phyloP scores from a whole-genome alignment of 1,140 invertebrate species.

The Chrysomallon squamiferum region DNA sequence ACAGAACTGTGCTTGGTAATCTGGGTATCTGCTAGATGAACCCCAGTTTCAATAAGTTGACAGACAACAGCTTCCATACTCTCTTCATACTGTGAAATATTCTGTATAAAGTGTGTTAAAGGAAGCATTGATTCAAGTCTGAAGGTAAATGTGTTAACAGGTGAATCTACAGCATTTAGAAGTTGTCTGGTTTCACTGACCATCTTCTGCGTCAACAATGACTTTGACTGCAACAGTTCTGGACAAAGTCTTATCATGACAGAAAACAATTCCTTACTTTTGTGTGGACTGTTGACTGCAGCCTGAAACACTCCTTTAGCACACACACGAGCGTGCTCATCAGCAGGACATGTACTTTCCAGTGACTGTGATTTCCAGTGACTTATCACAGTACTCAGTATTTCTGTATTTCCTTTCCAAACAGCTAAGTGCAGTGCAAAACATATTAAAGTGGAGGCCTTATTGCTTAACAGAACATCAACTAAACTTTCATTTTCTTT shows the following conservation, averaged over 20 bases:
- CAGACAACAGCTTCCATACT: not conserved
- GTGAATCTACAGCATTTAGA: not conserved
- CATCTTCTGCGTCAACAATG: not conserved
- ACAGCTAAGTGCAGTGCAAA: constrained; percentile 17
- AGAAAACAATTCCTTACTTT: too few species aligned
- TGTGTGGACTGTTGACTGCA: too few species aligned
- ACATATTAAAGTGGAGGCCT: constrained; percentile 14
- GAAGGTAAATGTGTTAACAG: too few species aligned
- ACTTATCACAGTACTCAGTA: not conserved
- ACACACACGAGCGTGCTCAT: not conserved
- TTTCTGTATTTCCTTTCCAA: not conserved
- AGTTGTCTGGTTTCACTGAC: not conserved
- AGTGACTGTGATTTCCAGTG: not conserved
- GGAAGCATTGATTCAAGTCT: too few species aligned
- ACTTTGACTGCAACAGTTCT: not conserved
- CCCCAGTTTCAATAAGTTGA: not conserved
- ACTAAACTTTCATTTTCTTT: constrained; percentile 4
- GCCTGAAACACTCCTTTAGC: not conserved
- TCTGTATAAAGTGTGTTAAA: too few species aligned
- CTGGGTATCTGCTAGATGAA: not conserved
- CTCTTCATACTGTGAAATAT: too few species aligned
- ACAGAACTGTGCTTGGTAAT: not conserved
- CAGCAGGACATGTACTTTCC: not conserved
- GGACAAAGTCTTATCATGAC: not conserved
- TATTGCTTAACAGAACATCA: constrained; percentile 8